Base-by-base conservation (phyloP, 2,888 invertebrate species). In the Julus scanicus region DNA sequence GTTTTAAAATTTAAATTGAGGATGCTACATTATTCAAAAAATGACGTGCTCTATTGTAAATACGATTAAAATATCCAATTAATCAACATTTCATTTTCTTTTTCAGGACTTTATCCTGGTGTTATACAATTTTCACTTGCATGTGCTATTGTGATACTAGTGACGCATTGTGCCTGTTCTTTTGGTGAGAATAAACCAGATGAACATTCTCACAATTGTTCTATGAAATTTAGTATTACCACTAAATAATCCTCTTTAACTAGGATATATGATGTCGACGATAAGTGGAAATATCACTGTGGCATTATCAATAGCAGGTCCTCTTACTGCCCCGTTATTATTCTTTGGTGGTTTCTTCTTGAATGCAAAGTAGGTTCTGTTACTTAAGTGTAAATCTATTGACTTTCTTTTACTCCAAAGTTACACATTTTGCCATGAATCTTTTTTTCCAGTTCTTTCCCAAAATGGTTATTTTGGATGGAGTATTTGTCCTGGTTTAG, bases 331-430 rank as follows among this genome's bases (percentile, higher is more conserved):
- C 89, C 98, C 99, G 0, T 96, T 98, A 92, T 94, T 99, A 93
- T 93, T 99, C 29, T 99, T 99, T 92, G 98, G 98, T 89, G 99
- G 99, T 84, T 98, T 97, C 94, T 98, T 98, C 93, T 93, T 99
- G 83, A 98, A 98, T 92, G 95, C 96, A 39, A 96, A 95, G 95
- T 97, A 93, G 94, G 94, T 92, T 29, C 29, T 29, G 29, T 29
- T 29, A 29, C 0, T 49, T 8, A 49, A 49, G 13, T 13, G 49
- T 49, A 29, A 29, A 29, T 29, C 29, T 29, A 29, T 29, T 29
- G 29, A 29, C 29, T 29, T 29, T 29, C 29, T 29, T 29, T 49
- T 49, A 13, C 39, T 29, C 44, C 85, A 85, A 85, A 44, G 11
- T 85, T 29, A 85, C 1, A 85, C 85, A 37, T 37, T 9, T 40